Percentiles rank a stretch among this genome's conserved stretches.
phyloP scores from a whole-genome alignment of 2,113 vertebrate species.

The Cepphus grylle region DNA sequence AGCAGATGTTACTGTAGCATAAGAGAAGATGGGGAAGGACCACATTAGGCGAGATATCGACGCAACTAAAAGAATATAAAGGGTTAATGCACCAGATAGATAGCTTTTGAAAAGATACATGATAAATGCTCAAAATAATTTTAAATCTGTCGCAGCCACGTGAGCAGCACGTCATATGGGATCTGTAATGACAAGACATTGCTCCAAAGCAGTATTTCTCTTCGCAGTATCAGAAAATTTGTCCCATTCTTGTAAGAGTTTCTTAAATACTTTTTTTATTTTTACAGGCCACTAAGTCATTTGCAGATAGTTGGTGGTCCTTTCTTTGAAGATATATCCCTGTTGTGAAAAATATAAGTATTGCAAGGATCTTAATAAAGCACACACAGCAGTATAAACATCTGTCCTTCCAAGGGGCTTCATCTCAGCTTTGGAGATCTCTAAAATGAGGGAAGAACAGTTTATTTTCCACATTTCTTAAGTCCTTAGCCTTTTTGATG shows the following conservation, averaged over 20 bases:
- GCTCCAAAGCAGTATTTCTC: not conserved
- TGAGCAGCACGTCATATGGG: not conserved
- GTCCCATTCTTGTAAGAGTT: not conserved
- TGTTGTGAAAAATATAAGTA: not conserved
- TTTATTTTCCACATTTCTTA: not conserved
- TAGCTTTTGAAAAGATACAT: not conserved
- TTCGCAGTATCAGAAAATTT: not conserved
- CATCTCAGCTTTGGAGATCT: not conserved
- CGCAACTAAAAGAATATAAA: not conserved
- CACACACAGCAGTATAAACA: not conserved
- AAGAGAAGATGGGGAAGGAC: not conserved
- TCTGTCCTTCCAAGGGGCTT: not conserved
- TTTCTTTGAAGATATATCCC: not conserved
- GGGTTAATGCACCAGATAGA: not conserved
- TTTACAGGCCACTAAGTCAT: not conserved
- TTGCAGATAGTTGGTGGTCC: not conserved
- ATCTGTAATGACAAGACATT: not conserved
- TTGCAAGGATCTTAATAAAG: not conserved
- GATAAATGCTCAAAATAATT: not conserved
- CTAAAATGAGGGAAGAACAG: not conserved
- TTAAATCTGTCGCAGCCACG: not conserved
- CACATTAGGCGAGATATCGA: not conserved
- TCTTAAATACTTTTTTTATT: not conserved
- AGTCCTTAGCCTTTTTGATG: not conserved
- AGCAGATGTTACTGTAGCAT: not conserved